A percentile compares a stretch with the other conserved stretches of the same genome.
phyloP scores from a whole-genome alignment of 2,113 vertebrate genomes.

The Odocoileus virginianus region DNA sequence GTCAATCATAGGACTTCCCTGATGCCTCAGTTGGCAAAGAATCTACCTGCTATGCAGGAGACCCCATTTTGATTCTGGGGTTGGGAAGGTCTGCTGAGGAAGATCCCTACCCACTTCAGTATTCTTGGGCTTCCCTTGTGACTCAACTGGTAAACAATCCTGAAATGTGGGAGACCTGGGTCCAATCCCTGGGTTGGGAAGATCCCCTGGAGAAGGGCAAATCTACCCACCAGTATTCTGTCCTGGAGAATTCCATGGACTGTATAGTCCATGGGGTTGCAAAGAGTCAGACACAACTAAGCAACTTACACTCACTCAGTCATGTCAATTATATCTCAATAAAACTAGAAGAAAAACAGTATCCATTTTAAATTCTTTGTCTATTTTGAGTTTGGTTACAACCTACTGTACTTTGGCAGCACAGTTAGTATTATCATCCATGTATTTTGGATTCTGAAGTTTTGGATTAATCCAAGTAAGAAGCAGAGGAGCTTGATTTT shows the following conservation, averaged over 20 bases:
- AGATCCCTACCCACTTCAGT: background rate
- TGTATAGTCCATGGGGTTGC: accelerated
- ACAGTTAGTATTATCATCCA: background rate
- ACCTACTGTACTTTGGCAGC: background rate
- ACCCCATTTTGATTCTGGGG: background rate
- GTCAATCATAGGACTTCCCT: background rate
- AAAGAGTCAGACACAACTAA: background rate
- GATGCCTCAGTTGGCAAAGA: background rate
- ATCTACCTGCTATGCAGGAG: background rate
- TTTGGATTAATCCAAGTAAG: background rate
- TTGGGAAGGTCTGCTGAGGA: background rate
- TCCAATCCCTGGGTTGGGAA: background rate
- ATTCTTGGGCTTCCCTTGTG: background rate
- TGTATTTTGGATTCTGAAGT: background rate
- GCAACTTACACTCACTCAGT: background rate
- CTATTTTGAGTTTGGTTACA: background rate
- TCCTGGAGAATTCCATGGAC: background rate
- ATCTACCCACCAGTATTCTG: background rate
- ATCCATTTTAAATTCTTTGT: background rate
- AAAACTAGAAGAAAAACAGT: background rate
- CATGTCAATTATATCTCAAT: background rate
- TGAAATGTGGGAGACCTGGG: background rate
- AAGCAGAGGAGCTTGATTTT: background rate
- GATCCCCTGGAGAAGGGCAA: background rate
- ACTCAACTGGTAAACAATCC: background rate